Conservation (phyloP, 2,888 invertebrate genomes). For the Caenorhabditis sp. region DNA sequence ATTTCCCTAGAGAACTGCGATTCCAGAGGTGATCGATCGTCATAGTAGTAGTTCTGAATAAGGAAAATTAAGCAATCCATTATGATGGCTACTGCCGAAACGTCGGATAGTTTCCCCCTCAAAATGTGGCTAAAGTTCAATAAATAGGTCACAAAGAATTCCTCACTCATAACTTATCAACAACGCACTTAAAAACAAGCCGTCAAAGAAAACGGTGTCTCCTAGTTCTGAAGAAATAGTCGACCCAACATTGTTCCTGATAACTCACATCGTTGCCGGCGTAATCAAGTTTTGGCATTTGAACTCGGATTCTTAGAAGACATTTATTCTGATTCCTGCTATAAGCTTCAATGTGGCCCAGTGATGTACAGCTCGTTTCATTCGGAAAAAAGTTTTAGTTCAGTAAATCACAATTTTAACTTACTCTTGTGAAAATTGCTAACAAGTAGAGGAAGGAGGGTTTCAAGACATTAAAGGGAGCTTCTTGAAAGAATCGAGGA, state of each 20-base stretch:
- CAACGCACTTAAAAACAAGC: no score
- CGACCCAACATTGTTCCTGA: no score
- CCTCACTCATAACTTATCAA: no score
- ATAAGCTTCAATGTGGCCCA: constrained; percentile 53
- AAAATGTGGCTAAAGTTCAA: no score
- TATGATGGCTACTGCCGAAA: background rate
- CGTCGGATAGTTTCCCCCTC: no score
- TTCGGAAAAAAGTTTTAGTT: no score
- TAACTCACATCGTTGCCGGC: constrained; percentile 38
- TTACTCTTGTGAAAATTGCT: constrained; percentile 29
- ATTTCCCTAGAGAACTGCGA: constrained; percentile 48
- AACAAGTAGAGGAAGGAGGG: constrained; percentile 43
- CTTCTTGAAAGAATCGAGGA: constrained; percentile 49
- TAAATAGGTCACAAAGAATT: no score
- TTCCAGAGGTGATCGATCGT: constrained; percentile 42
- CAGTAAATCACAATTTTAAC: no score
- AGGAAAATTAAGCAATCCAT: background rate
- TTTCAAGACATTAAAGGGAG: constrained; percentile 33
- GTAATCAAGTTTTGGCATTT: constrained; percentile 54
- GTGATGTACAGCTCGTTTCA: constrained; percentile 12
- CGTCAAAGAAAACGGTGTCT: no score
- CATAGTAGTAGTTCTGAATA: constrained; percentile 55
- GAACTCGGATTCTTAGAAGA: constrained; percentile 40
- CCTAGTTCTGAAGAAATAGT: no score
- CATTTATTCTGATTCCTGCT: constrained; percentile 37